Percentiles rank a stretch among this genome's conserved stretches.
Conservation (phyloP, 2,888 invertebrate species). For the Strigamia transsilvanica region DNA sequence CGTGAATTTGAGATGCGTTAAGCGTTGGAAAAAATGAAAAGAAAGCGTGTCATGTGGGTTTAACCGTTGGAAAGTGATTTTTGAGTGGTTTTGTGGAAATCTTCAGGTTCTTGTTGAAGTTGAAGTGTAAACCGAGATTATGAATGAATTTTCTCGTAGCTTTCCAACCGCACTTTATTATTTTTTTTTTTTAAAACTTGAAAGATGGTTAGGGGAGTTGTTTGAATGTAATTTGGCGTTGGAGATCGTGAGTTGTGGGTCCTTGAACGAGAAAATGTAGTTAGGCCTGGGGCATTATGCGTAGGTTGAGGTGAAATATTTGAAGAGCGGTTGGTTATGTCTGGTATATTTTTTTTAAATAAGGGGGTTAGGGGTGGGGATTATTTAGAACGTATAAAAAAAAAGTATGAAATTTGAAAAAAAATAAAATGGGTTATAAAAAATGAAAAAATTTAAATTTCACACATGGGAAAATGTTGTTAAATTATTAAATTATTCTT, state of each 20-base stretch:
- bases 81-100: not conserved
- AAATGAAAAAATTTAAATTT: not conserved
- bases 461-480: not conserved
- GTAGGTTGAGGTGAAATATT: conserved; percentile 42
- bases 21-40: no score
- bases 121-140: conserved; percentile 24
- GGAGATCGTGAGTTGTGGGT: conserved; percentile 41
- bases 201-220: conserved; percentile 24
- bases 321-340: conserved; percentile 31
- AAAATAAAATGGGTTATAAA: not conserved
- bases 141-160: conserved; percentile 40
- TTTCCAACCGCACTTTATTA: conserved; percentile 5
- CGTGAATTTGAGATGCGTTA: not conserved
- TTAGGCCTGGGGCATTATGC: conserved; percentile 29
- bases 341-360: conserved; percentile 20
- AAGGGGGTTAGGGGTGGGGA: not conserved
- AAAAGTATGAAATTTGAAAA: not conserved
- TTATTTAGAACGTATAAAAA: no score
- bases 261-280: conserved; percentile 42
- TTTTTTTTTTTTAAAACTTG: conserved; percentile 21
- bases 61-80: not conserved
- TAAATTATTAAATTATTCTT: not conserved
- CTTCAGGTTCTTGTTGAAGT: not conserved
- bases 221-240: conserved; percentile 32
- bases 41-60: not conserved